phyloP scores from a whole-genome alignment of 2,797 vertebrate genomes.

The Neomorphus geoffroyi region DNA sequence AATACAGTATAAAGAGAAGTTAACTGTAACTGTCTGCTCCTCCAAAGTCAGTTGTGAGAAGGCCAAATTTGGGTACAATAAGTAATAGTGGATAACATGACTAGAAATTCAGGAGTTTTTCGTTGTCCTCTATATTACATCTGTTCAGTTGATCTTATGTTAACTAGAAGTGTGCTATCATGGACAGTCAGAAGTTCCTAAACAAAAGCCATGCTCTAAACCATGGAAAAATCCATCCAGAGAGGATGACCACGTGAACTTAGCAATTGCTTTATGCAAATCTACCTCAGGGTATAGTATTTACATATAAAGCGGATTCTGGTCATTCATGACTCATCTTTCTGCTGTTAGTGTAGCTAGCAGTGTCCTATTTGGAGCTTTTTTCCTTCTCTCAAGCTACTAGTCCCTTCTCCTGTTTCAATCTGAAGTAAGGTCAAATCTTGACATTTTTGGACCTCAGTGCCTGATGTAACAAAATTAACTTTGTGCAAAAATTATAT shows the following conservation, averaged over 20 bases:
- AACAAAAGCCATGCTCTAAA: neutral
- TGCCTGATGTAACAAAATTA: neutral
- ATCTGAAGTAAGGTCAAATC: conserved; percentile 4
- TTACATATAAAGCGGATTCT: conserved; percentile 17
- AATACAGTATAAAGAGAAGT: neutral
- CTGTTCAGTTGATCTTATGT: neutral
- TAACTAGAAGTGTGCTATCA: neutral
- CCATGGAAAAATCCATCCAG: conserved; percentile 12
- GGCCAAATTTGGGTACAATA: neutral
- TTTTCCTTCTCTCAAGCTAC: neutral
- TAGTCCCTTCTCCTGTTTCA: neutral
- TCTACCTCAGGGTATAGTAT: neutral
- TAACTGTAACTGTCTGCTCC: neutral
- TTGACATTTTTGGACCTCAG: neutral
- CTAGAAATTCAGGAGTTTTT: neutral
- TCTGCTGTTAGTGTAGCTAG: neutral
- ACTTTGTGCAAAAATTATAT: neutral
- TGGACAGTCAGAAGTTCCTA: neutral
- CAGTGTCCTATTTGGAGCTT: neutral
- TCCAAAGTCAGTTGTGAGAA: neutral
- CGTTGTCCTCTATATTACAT: neutral
- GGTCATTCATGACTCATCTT: conserved; percentile 6
- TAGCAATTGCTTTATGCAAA: conserved; percentile 6
- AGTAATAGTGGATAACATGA: neutral
- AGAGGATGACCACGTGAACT: neutral